Conservation (phyloP, 30 jellyfish, hydroid and myxozoan species). For the Mastigias papua region DNA sequence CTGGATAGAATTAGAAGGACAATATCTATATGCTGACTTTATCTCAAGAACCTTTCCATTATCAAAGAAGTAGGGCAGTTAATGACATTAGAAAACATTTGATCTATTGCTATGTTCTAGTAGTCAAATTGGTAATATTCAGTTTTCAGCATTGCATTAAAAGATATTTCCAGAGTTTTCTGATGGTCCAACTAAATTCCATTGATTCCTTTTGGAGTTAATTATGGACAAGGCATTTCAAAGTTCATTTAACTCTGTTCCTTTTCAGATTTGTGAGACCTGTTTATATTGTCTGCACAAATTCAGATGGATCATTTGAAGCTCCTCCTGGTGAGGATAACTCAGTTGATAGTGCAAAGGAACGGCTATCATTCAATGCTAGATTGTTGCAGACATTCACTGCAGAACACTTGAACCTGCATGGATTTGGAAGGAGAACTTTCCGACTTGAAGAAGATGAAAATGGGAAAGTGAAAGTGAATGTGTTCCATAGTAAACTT, state of each 20-base stretch:
- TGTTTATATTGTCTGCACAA: conserved; percentile 80
- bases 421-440: conserved; percentile 82
- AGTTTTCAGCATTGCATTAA: too few relatives aligned
- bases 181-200: too few relatives aligned
- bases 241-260: neutral
- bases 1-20: too few relatives aligned
- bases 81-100: too few relatives aligned
- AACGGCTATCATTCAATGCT: conserved; percentile 82
- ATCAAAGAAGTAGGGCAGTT: too few relatives aligned
- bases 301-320: conserved; percentile 82
- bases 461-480: conserved; percentile 56
- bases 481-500: conserved; percentile 76
- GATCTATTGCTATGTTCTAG: too few relatives aligned
- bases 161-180: too few relatives aligned
- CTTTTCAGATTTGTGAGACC: conserved; percentile 73
- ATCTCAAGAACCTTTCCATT: too few relatives aligned
- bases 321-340: conserved; percentile 81
- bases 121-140: too few relatives aligned
- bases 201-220: too few relatives aligned
- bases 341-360: conserved; percentile 75
- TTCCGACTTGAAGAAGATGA: conserved; percentile 79
- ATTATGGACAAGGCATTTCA: neutral
- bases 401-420: conserved; percentile 80
- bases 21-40: too few relatives aligned
- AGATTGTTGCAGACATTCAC: conserved; percentile 86